Conservation (phyloP, 30 jellyfish, hydroid and myxozoan genomes). For the Catostylus mosaicus region DNA sequence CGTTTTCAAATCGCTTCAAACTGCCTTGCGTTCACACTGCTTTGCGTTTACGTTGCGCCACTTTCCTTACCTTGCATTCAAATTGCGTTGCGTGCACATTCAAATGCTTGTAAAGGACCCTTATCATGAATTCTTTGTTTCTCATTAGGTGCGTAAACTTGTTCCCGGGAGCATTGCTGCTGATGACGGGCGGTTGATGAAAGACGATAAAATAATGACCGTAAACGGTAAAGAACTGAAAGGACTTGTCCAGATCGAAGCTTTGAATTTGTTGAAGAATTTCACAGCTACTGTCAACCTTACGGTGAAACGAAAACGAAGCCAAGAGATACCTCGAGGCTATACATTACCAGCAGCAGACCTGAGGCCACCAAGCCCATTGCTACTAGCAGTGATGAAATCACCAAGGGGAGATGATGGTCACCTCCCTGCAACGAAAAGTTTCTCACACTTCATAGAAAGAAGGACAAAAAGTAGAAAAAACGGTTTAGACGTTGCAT, state of each 20-base stretch:
- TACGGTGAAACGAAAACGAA: slow-evolving; percentile 54
- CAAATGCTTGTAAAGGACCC: no score
- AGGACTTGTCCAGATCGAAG: slow-evolving; percentile 89
- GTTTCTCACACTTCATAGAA: slow-evolving; percentile 52
- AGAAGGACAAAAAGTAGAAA: slow-evolving; percentile 6
- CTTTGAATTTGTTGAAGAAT: slow-evolving; percentile 81
- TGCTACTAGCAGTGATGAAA: slow-evolving; percentile 30
- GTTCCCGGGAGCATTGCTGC: slow-evolving; percentile 94
- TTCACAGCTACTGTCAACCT: slow-evolving; percentile 62
- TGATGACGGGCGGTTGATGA: slow-evolving; percentile 75
- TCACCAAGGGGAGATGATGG: slow-evolving; percentile 16
- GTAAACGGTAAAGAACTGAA: slow-evolving; percentile 76
- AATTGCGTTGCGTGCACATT: no score
- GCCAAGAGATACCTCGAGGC: slow-evolving; percentile 30
- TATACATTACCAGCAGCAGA: slow-evolving; percentile 44
- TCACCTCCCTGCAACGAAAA: slow-evolving; percentile 39
- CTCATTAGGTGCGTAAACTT: slow-evolving; percentile 85
- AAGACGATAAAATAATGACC: slow-evolving; percentile 70
- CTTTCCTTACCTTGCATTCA: no score
- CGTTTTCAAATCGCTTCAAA: no score
- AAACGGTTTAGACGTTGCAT: slow-evolving; percentile 7
- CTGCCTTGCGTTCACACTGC: no score
- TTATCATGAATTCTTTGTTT: not conserved
- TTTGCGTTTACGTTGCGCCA: no score
- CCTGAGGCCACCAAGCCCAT: slow-evolving; percentile 63